Evolutionary conservation across 2,888 invertebrate species (phyloP).

Genomic region (Mesoligia furuncula): DNA sequence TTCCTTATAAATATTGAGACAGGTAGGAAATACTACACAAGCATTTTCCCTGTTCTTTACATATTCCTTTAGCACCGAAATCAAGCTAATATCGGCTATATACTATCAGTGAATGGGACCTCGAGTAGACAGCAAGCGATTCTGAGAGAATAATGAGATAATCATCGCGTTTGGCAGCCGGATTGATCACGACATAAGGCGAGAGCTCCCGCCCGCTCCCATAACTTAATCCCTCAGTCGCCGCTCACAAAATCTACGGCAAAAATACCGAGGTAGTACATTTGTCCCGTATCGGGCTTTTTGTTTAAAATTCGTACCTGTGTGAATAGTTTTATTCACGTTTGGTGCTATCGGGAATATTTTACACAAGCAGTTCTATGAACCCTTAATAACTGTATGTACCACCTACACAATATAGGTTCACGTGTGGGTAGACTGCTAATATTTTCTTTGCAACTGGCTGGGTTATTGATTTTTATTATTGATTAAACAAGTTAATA

Average conservation of each 20-base stretch:
- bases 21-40: background rate
- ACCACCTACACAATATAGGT: background rate
- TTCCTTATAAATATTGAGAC: slow-evolving; percentile 13
- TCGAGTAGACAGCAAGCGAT: slow-evolving; percentile 52
- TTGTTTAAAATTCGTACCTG: background rate
- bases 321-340: background rate
- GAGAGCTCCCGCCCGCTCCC: slow-evolving; percentile 24
- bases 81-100: slow-evolving; percentile 27
- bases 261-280: slow-evolving; percentile 22
- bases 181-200: slow-evolving; percentile 54
- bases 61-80: slow-evolving; percentile 25
- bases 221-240: slow-evolving; percentile 36
- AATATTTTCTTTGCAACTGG: slow-evolving; percentile 10
- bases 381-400: background rate
- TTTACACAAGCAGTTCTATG: background rate
- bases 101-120: slow-evolving; percentile 37
- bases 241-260: slow-evolving; percentile 34
- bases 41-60: slow-evolving; percentile 9
- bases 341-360: background rate
- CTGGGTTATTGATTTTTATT: background rate
- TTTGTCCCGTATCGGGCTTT: background rate
- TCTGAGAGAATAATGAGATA: slow-evolving; percentile 55
- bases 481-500: slow-evolving; percentile 5
- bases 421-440: background rate
- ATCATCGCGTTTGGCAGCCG: slow-evolving; percentile 56